Conservation (phyloP, 2,113 vertebrate genomes). For the Spermophilus dauricus region DNA sequence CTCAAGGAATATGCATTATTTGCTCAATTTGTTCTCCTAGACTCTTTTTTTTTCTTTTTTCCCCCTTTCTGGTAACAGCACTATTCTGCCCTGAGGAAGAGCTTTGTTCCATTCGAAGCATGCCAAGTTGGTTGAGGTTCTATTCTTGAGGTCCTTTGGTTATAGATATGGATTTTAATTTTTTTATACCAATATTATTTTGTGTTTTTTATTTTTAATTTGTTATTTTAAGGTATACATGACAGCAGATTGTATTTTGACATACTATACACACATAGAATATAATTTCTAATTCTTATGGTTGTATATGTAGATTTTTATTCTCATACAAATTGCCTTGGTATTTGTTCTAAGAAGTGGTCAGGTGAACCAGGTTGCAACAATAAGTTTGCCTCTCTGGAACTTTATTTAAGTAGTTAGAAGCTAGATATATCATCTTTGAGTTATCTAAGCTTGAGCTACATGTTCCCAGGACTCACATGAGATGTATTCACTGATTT, state of each 20-base stretch:
- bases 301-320: not conserved
- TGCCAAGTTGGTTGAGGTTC: no score
- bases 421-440: not conserved
- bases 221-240: no score
- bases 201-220: no score
- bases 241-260: no score
- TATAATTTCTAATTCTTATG: no score
- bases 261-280: no score
- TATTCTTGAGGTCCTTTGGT: no score
- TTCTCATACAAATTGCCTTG: no score
- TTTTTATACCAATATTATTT: no score
- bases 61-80: no score
- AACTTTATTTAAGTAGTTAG: not conserved
- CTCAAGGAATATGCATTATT: accelerated
- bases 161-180: not conserved
- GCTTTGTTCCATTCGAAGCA: not conserved
- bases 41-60: not conserved
- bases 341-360: not conserved
- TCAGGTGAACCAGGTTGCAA: accelerated
- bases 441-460: accelerated
- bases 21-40: no score
- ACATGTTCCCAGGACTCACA: accelerated
- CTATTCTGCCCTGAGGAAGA: not conserved
- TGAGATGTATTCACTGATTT: not conserved
- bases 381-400: not conserved